Evolutionary conservation across 2,797 vertebrate genomes (phyloP).

Genomic region (Chelonia mydas): DNA sequence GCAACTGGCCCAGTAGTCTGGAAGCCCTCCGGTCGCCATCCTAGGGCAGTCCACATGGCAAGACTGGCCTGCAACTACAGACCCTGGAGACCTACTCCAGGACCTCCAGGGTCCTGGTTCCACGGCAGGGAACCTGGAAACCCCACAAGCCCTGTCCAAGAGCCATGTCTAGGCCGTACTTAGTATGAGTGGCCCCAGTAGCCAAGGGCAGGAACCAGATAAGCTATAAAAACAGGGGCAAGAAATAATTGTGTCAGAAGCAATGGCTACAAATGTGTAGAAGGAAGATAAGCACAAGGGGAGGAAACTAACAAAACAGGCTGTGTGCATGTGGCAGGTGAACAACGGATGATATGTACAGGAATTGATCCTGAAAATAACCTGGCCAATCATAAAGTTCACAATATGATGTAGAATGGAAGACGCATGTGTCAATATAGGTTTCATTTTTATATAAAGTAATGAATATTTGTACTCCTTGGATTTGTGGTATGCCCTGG

Average conservation of each 20-base stretch:
- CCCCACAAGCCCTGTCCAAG: background rate
- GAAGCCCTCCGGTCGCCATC: too few relatives aligned
- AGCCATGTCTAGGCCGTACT: background rate
- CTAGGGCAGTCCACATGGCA: too few relatives aligned
- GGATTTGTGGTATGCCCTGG: background rate
- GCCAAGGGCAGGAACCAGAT: background rate
- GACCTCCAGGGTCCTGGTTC: background rate
- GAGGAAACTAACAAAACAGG: background rate
- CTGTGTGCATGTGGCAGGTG: background rate
- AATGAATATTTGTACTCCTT: background rate
- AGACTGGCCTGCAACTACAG: too few relatives aligned
- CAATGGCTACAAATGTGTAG: background rate
- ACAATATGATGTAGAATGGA: background rate
- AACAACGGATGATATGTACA: background rate
- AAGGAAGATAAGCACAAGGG: too few relatives aligned
- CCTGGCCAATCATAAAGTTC: background rate
- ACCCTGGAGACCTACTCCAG: background rate
- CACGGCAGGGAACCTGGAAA: background rate
- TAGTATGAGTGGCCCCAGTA: background rate
- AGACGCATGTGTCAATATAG: background rate
- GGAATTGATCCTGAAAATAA: background rate
- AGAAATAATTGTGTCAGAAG: background rate
- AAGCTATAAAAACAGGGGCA: background rate
- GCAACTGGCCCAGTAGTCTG: too few relatives aligned
- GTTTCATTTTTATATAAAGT: background rate